Evolutionary conservation across 1,140 invertebrate species (phyloP), one percentile per base, ranked within the genome.

Genomic region (Drosophila pectinifera): DNA sequence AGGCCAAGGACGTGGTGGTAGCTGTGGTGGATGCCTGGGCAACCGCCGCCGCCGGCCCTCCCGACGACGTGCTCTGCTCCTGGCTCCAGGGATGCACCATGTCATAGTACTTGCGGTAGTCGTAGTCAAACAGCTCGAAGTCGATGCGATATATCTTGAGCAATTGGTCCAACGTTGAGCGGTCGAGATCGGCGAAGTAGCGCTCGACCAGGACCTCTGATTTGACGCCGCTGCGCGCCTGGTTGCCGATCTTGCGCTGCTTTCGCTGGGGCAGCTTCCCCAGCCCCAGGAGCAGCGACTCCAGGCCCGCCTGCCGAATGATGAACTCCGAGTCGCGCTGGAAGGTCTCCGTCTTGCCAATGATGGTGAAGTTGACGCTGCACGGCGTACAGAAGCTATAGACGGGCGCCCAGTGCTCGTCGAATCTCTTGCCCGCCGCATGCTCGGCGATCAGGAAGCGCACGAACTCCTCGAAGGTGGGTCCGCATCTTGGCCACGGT

Each of bases 401-500:
- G 63, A 95, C 95, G 0, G 95, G 95, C 18, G 95, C 94, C 96
- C 96, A 97, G 85, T 97, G 96, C 77, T 95, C 95, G 72, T 95
- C 94, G 67, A 94, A 95, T 70, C 77, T 48, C 78, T 91, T 48
- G 78, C 91, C 48, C 78, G 85, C 81, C 53, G 92, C 93, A 63
- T 94, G 82, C 58, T 93, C 93, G 39, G 93, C 77, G 11, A 93
- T 94, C 39, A 95, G 93, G 74, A 95, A 95, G 43, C 93, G 79
- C 92, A 95, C 93, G 94, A 97, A 95, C 94, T 97, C 93, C 76
- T 92, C 93, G 94, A 97, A 93, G 73, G 96, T 93, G 77, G 96
- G 94, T 82, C 95, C 93, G 7, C 79, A 85, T 3, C 88, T 59
- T 0, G 79, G 74, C 45, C 70, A 74, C 0, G 61, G 68, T 1